Percentiles rank a stretch among this genome's conserved stretches.
Conservation (phyloP, 2,113 vertebrate genomes). For the Telmatochromis brachygnathus region DNA sequence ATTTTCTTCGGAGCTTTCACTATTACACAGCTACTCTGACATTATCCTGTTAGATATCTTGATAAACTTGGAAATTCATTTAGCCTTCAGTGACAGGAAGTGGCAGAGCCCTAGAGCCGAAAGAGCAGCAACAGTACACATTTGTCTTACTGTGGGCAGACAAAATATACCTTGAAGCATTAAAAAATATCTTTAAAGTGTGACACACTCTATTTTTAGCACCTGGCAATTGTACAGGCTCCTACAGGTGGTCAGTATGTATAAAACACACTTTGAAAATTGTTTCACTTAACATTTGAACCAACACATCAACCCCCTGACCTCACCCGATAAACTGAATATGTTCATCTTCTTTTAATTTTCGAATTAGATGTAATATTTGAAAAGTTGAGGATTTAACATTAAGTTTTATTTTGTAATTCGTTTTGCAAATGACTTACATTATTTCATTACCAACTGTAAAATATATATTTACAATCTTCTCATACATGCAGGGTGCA, state of each 20-base stretch:
- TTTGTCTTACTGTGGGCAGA: not conserved
- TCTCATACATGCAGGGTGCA: not conserved
- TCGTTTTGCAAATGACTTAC: not conserved
- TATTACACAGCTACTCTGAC: not conserved
- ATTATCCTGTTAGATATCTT: not conserved
- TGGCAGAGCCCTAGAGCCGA: fast-evolving
- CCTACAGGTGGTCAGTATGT: not conserved
- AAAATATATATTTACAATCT: not conserved
- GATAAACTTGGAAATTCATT: not conserved
- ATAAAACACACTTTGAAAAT: not conserved
- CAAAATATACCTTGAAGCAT: not conserved
- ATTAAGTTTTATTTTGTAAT: not conserved
- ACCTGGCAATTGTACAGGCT: not conserved
- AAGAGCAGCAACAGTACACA: not conserved
- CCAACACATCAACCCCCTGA: not conserved
- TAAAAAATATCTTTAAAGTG: not conserved
- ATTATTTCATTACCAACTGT: not conserved
- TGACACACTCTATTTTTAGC: not conserved
- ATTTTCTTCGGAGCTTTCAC: not conserved
- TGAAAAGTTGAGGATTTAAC: not conserved
- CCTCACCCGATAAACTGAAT: not conserved
- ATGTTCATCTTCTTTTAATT: not conserved
- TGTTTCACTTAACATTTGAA: not conserved
- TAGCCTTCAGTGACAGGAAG: not conserved
- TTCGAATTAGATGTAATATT: not conserved